Conservation (phyloP, 2,888 invertebrate species). For the Spodoptera picta region DNA sequence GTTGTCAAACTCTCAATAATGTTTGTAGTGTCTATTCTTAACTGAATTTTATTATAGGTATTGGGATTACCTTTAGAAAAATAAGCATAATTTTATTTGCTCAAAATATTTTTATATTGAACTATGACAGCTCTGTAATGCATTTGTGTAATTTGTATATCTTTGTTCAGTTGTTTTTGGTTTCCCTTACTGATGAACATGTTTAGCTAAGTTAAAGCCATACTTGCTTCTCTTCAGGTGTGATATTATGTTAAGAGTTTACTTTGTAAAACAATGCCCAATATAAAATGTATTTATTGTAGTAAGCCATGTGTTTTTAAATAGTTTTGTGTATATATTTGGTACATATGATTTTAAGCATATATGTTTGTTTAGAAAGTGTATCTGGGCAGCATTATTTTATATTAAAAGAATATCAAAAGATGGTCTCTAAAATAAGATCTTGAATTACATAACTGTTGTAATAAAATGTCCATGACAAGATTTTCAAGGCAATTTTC, state of each 20-base stretch:
- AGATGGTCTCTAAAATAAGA: conserved; percentile 25
- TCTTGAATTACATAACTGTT: conserved; percentile 24
- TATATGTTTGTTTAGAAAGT: conserved; percentile 1
- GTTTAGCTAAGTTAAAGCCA: conserved; percentile 53
- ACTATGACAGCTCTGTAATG: conserved; percentile 50
- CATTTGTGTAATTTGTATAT: conserved; percentile 41
- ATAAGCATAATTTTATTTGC: conserved; percentile 64
- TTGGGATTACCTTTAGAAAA: conserved; percentile 56
- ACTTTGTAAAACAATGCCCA: conserved; percentile 44
- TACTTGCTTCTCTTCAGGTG: conserved; percentile 61
- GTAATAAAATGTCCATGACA: conserved; percentile 66
- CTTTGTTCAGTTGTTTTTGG: conserved; percentile 26
- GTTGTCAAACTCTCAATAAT: conserved; percentile 42
- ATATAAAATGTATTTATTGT: conserved; percentile 19
- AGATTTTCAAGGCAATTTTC: conserved; percentile 45
- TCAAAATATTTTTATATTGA: conserved; percentile 59
- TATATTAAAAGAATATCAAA: conserved; percentile 19
- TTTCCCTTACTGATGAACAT: conserved; percentile 41
- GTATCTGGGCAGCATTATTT: conserved; percentile 28
- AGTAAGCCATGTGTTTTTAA: conserved; percentile 12
- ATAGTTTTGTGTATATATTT: conserved; percentile 27
- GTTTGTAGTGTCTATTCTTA: conserved; percentile 43
- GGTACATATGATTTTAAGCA: conserved; percentile 6
- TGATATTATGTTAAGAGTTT: conserved; percentile 60
- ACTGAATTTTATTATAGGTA: conserved; percentile 52